phyloP scores from a whole-genome alignment of 2,113 vertebrate species.

The Lipophrys pholis region DNA sequence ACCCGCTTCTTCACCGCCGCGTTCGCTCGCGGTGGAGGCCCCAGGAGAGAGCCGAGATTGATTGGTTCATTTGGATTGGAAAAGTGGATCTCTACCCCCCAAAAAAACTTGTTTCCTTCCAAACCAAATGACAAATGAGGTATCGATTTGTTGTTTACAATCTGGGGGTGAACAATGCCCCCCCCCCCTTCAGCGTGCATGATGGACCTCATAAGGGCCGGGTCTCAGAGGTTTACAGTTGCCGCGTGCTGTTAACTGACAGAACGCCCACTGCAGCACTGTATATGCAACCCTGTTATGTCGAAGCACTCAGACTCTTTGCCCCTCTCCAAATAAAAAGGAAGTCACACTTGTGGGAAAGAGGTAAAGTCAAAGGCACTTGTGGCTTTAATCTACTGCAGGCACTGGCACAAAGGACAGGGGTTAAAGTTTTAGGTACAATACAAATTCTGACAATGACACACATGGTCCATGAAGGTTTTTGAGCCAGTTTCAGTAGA shows the following conservation, averaged over 20 bases:
- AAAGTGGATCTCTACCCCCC: conserved; percentile 78
- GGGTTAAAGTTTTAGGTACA: too few species aligned
- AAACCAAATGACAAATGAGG: conserved; percentile 83
- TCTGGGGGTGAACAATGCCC: conserved; percentile 58
- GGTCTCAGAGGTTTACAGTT: conserved; percentile 61
- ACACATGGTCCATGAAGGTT: too few species aligned
- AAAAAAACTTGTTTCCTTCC: conserved; percentile 81
- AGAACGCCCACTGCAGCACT: background rate
- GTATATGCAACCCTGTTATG: conserved; percentile 14
- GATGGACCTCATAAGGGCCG: conserved; percentile 77
- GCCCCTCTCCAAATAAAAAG: background rate
- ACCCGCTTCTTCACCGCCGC: conserved; percentile 23
- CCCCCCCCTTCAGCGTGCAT: conserved; percentile 66
- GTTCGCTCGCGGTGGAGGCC: conserved; percentile 44
- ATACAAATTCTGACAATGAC: too few species aligned
- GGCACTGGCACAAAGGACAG: background rate
- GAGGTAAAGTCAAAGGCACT: conserved; percentile 6
- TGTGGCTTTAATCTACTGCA: background rate
- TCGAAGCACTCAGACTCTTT: conserved; percentile 1
- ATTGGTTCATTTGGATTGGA: conserved; percentile 84
- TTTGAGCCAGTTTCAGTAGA: too few species aligned
- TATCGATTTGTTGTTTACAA: conserved; percentile 84
- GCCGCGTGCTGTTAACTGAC: conserved; percentile 38
- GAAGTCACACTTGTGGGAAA: conserved; percentile 8
- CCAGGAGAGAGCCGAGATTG: conserved; percentile 74